A percentile compares a stretch with the other conserved stretches of the same genome.
Evolutionary conservation across 2,797 vertebrate species (phyloP).

Genomic region (Tenualosa thibaudeaui): DNA sequence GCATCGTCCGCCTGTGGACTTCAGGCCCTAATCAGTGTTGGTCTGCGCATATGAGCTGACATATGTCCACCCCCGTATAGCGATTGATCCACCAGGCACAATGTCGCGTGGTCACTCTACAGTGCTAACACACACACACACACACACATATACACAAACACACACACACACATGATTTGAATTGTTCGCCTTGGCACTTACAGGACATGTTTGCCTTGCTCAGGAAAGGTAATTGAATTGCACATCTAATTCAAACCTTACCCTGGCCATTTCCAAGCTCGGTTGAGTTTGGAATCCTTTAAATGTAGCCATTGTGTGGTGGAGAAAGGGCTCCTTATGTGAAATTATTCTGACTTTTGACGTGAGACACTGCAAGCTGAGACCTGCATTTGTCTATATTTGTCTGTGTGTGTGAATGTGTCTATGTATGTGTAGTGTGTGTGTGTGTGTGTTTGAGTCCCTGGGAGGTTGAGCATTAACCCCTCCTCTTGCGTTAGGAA

Average conservation of each 20-base stretch:
- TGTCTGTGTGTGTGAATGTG: conserved; percentile 27
- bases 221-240: conserved; percentile 45
- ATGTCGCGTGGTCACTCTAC: not conserved
- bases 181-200: conserved; percentile 34
- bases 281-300: conserved; percentile 33
- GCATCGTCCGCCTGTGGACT: not conserved
- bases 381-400: conserved; percentile 28
- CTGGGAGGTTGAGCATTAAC: not conserved
- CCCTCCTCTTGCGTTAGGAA: not conserved
- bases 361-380: conserved; percentile 35
- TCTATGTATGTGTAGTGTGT: conserved; percentile 17
- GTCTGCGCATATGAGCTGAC: not conserved
- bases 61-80: not conserved
- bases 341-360: conserved; percentile 27
- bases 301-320: conserved; percentile 41
- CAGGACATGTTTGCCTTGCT: conserved; percentile 39
- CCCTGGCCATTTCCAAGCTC: conserved; percentile 29
- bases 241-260: conserved; percentile 48
- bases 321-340: conserved; percentile 38
- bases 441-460: not conserved
- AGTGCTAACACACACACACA: conserved; percentile 25
- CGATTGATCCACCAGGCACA: not conserved
- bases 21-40: not conserved
- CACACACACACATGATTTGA: conserved; percentile 28
- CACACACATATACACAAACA: not conserved